phyloP scores from a whole-genome alignment of 1,140 invertebrate genomes.

The Pentalonia nigronervosa region DNA sequence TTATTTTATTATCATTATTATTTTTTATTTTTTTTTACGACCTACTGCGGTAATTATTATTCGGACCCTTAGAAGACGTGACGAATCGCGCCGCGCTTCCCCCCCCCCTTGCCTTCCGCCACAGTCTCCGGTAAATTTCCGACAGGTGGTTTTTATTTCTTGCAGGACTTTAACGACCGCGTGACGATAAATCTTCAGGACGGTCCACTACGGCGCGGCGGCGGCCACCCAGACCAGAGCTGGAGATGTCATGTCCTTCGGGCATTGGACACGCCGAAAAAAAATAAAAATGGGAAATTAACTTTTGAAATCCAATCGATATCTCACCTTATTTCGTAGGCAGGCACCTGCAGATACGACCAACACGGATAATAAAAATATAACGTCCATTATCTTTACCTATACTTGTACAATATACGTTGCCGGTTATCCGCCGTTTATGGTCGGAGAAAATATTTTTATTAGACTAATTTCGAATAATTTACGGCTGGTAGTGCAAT shows the following conservation, averaged over 20 bases:
- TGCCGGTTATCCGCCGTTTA: background rate
- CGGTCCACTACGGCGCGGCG: constrained; percentile 15
- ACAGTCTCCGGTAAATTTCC: background rate
- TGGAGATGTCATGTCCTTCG: background rate
- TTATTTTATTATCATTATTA: constrained; percentile 20
- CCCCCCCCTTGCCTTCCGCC: background rate
- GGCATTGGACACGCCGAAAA: constrained; percentile 25
- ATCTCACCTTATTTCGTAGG: background rate
- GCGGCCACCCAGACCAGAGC: constrained; percentile 52
- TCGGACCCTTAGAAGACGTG: constrained; percentile 43
- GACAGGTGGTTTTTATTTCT: constrained; percentile 55
- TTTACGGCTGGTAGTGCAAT: background rate
- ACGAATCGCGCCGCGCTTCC: background rate
- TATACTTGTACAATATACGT: background rate
- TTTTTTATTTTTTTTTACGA: constrained; percentile 38
- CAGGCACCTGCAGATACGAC: background rate
- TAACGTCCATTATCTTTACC: background rate
- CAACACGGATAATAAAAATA: background rate
- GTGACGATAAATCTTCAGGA: constrained; percentile 39
- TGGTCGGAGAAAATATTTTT: background rate
- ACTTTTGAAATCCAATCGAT: background rate
- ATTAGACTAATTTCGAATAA: background rate
- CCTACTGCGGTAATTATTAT: constrained; percentile 50
- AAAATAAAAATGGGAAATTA: background rate
- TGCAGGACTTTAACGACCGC: constrained; percentile 51